A percentile compares a stretch with the other conserved stretches of the same genome.
Evolutionary conservation across 2,888 invertebrate species (phyloP).

Genomic region (Incurvaria masculella): DNA sequence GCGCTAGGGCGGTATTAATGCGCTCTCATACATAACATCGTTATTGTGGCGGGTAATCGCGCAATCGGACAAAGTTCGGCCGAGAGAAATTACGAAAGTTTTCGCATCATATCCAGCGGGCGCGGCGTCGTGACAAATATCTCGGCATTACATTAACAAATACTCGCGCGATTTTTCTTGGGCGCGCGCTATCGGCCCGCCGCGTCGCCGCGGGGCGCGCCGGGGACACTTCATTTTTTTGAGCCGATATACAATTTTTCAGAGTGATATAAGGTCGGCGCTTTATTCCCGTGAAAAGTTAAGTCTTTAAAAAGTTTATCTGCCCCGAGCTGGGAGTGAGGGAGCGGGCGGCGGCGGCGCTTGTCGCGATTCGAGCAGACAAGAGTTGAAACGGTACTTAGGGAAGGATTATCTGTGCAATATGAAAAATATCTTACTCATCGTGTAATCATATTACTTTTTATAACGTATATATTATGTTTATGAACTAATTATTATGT

Average conservation of each 20-base stretch:
- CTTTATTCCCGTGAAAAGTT: slow-evolving; percentile 40
- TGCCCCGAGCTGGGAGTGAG: slow-evolving; percentile 30
- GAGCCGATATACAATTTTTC: slow-evolving; percentile 51
- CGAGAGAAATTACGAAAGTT: slow-evolving; percentile 49
- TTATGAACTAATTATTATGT: too few species aligned
- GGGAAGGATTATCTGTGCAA: too few species aligned
- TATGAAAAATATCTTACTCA: too few species aligned
- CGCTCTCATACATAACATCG: neutral
- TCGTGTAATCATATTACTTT: too few species aligned
- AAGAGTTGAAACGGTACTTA: too few species aligned
- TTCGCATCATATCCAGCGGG: slow-evolving; percentile 7
- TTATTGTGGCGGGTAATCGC: neutral
- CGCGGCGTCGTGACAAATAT: slow-evolving; percentile 39
- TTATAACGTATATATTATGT: too few species aligned
- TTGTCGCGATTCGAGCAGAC: slow-evolving; percentile 20
- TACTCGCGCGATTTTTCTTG: slow-evolving; percentile 41
- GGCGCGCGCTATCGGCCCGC: slow-evolving; percentile 36
- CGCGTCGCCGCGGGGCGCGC: slow-evolving; percentile 22
- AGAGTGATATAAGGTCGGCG: slow-evolving; percentile 25
- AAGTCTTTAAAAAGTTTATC: slow-evolving; percentile 56
- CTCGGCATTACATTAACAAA: slow-evolving; percentile 42
- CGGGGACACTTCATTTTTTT: too few species aligned
- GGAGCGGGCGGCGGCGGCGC: slow-evolving; percentile 40
- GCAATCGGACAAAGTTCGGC: slow-evolving; percentile 20
- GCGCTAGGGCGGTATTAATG: neutral